These are phyloP conservation scores for Leptogaster cylindrica DNA, from an alignment of 2,888 invertebrate genomes.

Conservation along the genomic window DNA sequence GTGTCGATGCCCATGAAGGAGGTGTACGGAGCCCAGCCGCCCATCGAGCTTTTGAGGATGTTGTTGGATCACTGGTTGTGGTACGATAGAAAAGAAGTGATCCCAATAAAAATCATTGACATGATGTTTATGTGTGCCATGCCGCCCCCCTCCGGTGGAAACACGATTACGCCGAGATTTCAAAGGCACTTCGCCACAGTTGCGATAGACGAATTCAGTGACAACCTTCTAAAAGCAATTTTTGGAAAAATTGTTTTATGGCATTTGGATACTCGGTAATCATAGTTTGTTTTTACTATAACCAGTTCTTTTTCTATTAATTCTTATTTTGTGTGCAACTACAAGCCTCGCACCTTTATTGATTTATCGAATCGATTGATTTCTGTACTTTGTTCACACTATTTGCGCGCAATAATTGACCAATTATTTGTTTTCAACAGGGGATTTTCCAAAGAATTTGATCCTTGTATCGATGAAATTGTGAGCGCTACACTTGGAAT, in stretches of 20 bases:
- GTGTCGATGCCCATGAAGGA: conserved; percentile 90
- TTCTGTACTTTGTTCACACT: no score
- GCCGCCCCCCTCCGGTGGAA: conserved; percentile 80
- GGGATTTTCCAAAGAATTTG: conserved; percentile 93
- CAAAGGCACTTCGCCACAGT: conserved; percentile 85
- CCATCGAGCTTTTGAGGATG: conserved; percentile 89
- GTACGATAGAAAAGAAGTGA: conserved; percentile 84
- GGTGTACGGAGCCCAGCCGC: conserved; percentile 91
- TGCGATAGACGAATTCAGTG: conserved; percentile 88
- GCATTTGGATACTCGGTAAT: conserved; percentile 91
- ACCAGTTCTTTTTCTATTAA: background rate
- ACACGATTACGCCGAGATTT: conserved; percentile 83
- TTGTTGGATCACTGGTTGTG: conserved; percentile 89
- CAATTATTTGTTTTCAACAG: conserved; percentile 65
- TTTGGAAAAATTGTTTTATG: conserved; percentile 90
- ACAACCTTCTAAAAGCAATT: conserved; percentile 81
- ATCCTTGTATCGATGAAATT: conserved; percentile 88
- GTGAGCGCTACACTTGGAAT: conserved; percentile 85
- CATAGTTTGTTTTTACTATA: no score
- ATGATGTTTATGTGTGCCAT: conserved; percentile 89
- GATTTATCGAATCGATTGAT: conserved; percentile 1
- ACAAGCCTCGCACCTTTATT: background rate
- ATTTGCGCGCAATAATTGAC: no score
- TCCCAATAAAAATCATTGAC: conserved; percentile 81
- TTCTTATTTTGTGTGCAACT: background rate